Conservation (phyloP, 2,113 vertebrate genomes). For the Halcyon senegalensis region DNA sequence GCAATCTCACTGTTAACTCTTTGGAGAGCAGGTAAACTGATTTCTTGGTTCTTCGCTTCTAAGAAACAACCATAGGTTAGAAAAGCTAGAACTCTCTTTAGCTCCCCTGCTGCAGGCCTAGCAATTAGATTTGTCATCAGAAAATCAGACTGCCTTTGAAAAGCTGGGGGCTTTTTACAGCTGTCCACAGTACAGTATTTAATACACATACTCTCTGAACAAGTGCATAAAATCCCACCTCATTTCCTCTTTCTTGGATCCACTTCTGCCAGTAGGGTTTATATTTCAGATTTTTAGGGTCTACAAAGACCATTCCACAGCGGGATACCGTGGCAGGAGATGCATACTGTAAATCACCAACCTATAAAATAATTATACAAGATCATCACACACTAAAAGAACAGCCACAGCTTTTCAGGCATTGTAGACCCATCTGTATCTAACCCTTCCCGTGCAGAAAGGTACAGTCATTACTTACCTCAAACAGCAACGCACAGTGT, state of each 20-base stretch:
- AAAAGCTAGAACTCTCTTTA: neutral
- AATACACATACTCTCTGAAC: neutral
- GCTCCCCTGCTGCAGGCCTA: neutral
- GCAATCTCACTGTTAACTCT: neutral
- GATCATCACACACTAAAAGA: neutral
- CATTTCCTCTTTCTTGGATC: conserved; percentile 78
- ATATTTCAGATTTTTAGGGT: conserved; percentile 93
- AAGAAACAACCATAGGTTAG: neutral
- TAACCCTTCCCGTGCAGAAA: neutral
- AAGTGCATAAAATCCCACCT: conserved; percentile 69
- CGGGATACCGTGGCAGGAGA: conserved; percentile 96
- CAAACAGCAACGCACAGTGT: conserved; percentile 94
- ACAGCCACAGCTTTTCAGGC: neutral
- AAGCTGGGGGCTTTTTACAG: neutral
- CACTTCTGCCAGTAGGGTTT: conserved; percentile 92
- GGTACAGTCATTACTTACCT: conserved; percentile 65
- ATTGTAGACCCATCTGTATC: neutral
- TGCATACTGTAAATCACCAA: conserved; percentile 95
- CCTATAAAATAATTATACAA: conserved; percentile 72
- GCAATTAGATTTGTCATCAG: neutral
- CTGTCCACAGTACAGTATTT: neutral
- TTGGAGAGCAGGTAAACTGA: neutral
- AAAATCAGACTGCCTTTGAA: neutral
- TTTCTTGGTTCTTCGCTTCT: neutral
- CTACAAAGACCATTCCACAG: conserved; percentile 97